Evolutionary conservation across 2,888 invertebrate species (phyloP).

Genomic region (Conistra vaccinii): DNA sequence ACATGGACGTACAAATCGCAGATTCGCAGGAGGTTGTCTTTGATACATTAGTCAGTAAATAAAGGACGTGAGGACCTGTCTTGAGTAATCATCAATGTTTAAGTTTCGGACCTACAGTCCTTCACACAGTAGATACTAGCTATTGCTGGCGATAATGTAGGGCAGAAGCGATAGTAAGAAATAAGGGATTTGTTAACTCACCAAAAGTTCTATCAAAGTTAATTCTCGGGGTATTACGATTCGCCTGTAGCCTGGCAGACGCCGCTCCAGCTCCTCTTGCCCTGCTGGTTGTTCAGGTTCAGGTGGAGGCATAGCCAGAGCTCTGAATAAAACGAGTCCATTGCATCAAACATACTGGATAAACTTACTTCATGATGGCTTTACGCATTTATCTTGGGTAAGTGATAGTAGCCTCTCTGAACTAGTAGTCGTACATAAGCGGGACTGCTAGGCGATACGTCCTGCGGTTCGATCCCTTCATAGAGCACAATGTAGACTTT

Average conservation of each 20-base stretch:
- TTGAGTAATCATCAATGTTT: not conserved
- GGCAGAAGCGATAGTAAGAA: not conserved
- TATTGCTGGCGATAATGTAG: not conserved
- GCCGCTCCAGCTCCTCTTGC: constrained; percentile 86
- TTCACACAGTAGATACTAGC: not conserved
- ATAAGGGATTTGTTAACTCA: constrained; percentile 70
- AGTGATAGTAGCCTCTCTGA: not conserved
- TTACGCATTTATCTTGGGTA: not conserved
- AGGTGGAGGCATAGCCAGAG: constrained; percentile 85
- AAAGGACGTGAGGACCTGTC: not conserved
- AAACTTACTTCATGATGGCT: not conserved
- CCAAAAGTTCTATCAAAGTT: constrained; percentile 91
- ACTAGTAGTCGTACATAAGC: not conserved
- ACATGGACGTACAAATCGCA: not conserved
- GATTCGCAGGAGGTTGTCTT: not conserved
- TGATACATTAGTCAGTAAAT: not conserved
- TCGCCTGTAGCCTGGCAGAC: constrained; percentile 89
- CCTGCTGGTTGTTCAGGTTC: constrained; percentile 87
- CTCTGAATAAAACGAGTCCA: constrained; percentile 70
- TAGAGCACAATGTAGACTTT: too few relatives aligned
- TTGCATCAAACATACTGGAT: not conserved
- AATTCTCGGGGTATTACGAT: constrained; percentile 90
- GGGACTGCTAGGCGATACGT: not conserved
- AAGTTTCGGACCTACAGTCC: not conserved
- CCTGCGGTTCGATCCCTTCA: too few relatives aligned